A percentile compares a stretch with the other conserved stretches of the same genome.
Evolutionary conservation across 2,888 invertebrate genomes (phyloP).

Genomic region (Diabrotica balteata): DNA sequence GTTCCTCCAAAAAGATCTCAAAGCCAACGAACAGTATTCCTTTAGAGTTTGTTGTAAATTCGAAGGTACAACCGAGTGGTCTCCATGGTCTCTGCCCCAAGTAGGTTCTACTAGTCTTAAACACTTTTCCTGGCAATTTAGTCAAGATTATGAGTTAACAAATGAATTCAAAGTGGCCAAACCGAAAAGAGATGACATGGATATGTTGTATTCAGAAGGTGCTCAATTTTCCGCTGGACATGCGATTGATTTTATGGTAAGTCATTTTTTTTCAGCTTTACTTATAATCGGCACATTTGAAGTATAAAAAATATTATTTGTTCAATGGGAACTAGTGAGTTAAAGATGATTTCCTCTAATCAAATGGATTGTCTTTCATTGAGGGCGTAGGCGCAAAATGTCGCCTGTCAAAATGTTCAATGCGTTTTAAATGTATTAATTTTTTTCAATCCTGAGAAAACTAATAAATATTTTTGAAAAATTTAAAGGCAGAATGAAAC

Average conservation of each 20-base stretch:
- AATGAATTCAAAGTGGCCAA: constrained; percentile 63
- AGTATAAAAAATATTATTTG: too few species aligned
- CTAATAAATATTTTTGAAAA: too few species aligned
- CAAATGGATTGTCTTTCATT: too few species aligned
- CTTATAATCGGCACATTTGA: too few species aligned
- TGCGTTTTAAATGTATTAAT: too few species aligned
- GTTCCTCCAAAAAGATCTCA: constrained; percentile 62
- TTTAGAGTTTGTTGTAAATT: constrained; percentile 64
- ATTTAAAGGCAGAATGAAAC: too few species aligned
- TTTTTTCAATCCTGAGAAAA: too few species aligned
- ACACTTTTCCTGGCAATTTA: constrained; percentile 62
- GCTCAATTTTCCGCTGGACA: constrained; percentile 62
- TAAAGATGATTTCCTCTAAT: too few species aligned
- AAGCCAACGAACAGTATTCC: constrained; percentile 60
- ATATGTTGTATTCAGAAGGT: constrained; percentile 61
- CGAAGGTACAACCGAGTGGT: constrained; percentile 60
- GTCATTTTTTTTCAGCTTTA: constrained; percentile 17
- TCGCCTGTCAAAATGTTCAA: too few species aligned
- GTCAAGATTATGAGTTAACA: constrained; percentile 59
- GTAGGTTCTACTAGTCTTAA: constrained; percentile 60
- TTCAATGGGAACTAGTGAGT: too few species aligned
- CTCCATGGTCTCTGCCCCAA: constrained; percentile 64
- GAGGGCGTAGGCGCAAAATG: too few species aligned
- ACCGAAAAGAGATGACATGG: constrained; percentile 52
- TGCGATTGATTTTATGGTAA: constrained; percentile 64